Evolutionary conservation across 1,140 invertebrate species (phyloP).

Genomic region (Drosophila sucinea): DNA sequence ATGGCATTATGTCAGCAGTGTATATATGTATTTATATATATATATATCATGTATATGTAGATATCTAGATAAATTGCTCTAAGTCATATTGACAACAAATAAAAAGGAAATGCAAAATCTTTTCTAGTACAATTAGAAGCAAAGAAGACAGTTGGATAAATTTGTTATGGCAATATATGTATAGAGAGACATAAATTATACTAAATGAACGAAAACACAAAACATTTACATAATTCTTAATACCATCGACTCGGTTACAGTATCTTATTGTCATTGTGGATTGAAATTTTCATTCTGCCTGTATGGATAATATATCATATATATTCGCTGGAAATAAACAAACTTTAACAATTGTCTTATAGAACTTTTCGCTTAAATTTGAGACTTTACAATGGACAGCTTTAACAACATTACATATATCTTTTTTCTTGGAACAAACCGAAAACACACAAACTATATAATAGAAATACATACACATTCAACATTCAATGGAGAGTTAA

Average conservation of each 20-base stretch:
- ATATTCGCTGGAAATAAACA: constrained; percentile 20
- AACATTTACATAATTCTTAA: constrained; percentile 36
- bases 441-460: constrained; percentile 30
- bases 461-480: constrained; percentile 50
- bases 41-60: constrained; percentile 15
- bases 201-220: constrained; percentile 22
- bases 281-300: constrained; percentile 37
- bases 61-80: constrained; percentile 13
- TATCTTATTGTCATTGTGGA: constrained; percentile 71
- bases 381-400: constrained; percentile 62
- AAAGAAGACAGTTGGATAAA: constrained; percentile 6
- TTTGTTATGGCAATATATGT: constrained; percentile 12
- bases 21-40: constrained; percentile 17
- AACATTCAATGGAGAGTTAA: constrained; percentile 54
- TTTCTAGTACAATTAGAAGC: constrained; percentile 9
- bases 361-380: constrained; percentile 39
- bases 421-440: constrained; percentile 26
- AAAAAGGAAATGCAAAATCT: constrained; percentile 20
- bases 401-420: constrained; percentile 62
- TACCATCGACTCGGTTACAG: constrained; percentile 33
- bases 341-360: constrained; percentile 49
- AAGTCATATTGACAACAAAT: constrained; percentile 8
- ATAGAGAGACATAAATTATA: constrained; percentile 44
- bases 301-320: constrained; percentile 28
- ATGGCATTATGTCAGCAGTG: constrained; percentile 22